Base-by-base conservation (phyloP, 2,888 invertebrate species). In the Synanthedon tipuliformis region DNA sequence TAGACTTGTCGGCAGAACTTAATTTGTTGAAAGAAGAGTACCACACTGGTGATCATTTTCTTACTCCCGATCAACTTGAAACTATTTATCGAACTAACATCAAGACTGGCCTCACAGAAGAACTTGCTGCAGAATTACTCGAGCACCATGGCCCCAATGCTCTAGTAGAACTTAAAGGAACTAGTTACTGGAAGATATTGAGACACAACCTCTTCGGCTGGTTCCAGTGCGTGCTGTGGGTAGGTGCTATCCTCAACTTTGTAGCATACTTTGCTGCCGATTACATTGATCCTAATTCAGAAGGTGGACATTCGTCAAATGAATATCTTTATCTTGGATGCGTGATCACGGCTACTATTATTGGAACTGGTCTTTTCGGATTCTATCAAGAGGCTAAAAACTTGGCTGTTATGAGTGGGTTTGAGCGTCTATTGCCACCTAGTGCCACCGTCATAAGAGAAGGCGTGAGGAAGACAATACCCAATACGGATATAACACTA, bases 361-460 rank as follows among this genome's bases (percentile, higher is more conserved):
- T 86, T 2, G 78, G 88, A 2, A 90, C 89, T 2, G 90, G 90
- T 0, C 58, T 88, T 0, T 90, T 90, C 63, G 89, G 88, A 0
- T 90, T 88, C 62, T 89, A 88, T 59, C 89, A 89, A 61, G 89
- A 90, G 65, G 81, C 87, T 0, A 94, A 93, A 68, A 94, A 93
- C 66, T 88, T 91, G 11, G 89, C 90, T 59, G 93, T 95, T 45
- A 95, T 96, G 94, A 95, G 95, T 61, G 93, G 94, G 8, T 96
- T 96, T 71, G 92, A 92, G 67, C 93, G 93, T 71, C 89, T 96
- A 89, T 90, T 94, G 10, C 94, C 94, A 0, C 91, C 91, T 54
- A 89, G 86, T 59, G 93, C 94, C 0, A 82, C 88, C 1, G 93
- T 94, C 1, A 84, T 95, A 34, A 88, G 95, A 55, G 91, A 92